These are phyloP conservation scores for Boulengerochromis microlepis DNA, from an alignment of 2,113 vertebrate species.

Conservation along the genomic window DNA sequence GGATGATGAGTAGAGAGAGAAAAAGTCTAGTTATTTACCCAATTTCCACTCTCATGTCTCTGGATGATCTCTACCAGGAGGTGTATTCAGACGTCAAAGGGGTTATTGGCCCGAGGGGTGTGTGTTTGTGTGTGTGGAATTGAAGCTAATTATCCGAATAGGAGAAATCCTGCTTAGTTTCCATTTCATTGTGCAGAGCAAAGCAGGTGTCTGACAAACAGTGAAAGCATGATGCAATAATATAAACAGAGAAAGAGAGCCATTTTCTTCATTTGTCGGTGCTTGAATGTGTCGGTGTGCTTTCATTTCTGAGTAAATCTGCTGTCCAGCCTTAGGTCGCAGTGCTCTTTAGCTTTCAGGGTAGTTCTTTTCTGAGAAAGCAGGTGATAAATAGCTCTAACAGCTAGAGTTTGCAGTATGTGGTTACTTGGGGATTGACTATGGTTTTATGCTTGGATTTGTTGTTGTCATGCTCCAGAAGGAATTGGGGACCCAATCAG, in stretches of 20 bases:
- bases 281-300: not conserved
- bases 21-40: slow-evolving; percentile 5
- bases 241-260: not conserved
- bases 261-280: not conserved
- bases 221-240: not conserved
- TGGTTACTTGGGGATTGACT: not conserved
- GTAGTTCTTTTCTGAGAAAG: not conserved
- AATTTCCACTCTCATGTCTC: not conserved
- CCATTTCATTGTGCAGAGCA: not conserved
- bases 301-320: not conserved
- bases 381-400: not conserved
- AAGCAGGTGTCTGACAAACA: not conserved
- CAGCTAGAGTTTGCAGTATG: not conserved
- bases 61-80: not conserved
- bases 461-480: not conserved
- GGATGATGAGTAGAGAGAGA: not conserved
- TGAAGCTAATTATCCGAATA: slow-evolving; percentile 40
- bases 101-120: not conserved
- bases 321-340: not conserved
- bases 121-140: not conserved
- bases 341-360: not conserved
- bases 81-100: slow-evolving; percentile 9
- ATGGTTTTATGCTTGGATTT: not conserved
- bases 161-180: slow-evolving; percentile 49
- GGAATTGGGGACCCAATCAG: not conserved